These are phyloP conservation scores for Misgurnus mizolepis DNA, from an alignment of 2,113 vertebrate species.

Conservation along the genomic window DNA sequence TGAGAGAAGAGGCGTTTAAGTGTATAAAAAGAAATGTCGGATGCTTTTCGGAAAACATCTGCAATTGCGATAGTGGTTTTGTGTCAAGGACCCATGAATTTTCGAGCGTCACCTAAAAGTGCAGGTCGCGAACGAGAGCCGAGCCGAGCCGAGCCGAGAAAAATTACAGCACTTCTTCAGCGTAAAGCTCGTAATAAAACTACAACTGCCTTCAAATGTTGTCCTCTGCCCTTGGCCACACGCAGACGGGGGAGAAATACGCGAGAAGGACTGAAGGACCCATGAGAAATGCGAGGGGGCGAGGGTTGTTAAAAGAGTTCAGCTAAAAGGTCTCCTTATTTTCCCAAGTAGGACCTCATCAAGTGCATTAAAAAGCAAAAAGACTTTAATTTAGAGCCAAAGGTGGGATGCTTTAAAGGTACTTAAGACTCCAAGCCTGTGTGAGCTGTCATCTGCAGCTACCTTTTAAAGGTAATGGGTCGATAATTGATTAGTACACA, in stretches of 20 bases:
- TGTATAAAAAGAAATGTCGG: background rate
- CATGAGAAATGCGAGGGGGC: constrained; percentile 45
- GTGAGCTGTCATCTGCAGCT: constrained; percentile 31
- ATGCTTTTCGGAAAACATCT: background rate
- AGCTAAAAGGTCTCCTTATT: constrained; percentile 50
- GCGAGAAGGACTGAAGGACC: constrained; percentile 57
- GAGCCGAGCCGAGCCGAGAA: constrained; percentile 43
- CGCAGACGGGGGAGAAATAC: constrained; percentile 58
- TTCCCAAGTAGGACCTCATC: constrained; percentile 48
- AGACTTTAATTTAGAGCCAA: constrained; percentile 13
- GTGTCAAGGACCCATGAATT: constrained; percentile 75
- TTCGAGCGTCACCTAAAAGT: constrained; percentile 64
- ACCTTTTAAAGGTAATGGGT: constrained; percentile 40
- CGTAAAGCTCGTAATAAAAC: constrained; percentile 62
- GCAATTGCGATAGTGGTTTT: constrained; percentile 69
- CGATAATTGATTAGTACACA: constrained; percentile 39
- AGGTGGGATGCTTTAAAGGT: constrained; percentile 31
- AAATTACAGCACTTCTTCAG: constrained; percentile 63
- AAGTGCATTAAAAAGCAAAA: constrained; percentile 53
- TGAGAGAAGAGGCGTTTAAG: background rate
- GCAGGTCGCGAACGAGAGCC: constrained; percentile 61
- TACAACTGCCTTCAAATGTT: constrained; percentile 65
- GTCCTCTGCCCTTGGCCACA: constrained; percentile 62
- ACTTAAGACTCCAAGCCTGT: constrained; percentile 26
- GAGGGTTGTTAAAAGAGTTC: constrained; percentile 49